phyloP scores from a whole-genome alignment of 1,140 invertebrate genomes.

The Lepidurus arcticus region DNA sequence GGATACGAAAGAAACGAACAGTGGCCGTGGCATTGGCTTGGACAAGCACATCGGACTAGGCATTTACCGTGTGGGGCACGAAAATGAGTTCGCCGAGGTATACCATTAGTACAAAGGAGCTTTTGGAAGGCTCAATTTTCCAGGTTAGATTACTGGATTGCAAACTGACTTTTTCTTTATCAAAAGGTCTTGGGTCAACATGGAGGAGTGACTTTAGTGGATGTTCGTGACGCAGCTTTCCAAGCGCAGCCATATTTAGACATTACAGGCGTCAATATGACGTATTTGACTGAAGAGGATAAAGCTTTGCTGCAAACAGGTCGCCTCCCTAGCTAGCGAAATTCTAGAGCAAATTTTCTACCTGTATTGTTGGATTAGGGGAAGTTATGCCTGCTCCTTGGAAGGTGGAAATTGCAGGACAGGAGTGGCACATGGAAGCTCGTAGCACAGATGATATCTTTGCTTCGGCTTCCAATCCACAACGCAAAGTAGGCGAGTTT shows the following conservation, averaged over 20 bases:
- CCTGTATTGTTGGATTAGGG: conserved; percentile 16
- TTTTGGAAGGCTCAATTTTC: background rate
- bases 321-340: background rate
- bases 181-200: conserved; percentile 31
- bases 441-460: conserved; percentile 33
- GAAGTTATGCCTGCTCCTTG: conserved; percentile 34
- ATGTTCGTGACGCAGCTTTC: conserved; percentile 27
- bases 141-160: background rate
- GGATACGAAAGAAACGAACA: conserved; percentile 25
- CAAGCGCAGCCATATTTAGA: conserved; percentile 27
- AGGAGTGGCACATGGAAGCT: conserved; percentile 35
- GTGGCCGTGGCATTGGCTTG: conserved; percentile 30
- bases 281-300: conserved; percentile 35
- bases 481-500: conserved; percentile 30
- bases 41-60: conserved; percentile 33
- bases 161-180: background rate
- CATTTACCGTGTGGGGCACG: conserved; percentile 34
- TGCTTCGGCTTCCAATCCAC: conserved; percentile 26
- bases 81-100: conserved; percentile 35
- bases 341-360: background rate
- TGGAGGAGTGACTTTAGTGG: conserved; percentile 32
- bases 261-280: conserved; percentile 33
- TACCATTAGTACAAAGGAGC: background rate
- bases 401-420: conserved; percentile 33
- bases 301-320: conserved; percentile 29